phyloP scores from a whole-genome alignment of 2,113 vertebrate genomes.

The Meleagris gallopavo region DNA sequence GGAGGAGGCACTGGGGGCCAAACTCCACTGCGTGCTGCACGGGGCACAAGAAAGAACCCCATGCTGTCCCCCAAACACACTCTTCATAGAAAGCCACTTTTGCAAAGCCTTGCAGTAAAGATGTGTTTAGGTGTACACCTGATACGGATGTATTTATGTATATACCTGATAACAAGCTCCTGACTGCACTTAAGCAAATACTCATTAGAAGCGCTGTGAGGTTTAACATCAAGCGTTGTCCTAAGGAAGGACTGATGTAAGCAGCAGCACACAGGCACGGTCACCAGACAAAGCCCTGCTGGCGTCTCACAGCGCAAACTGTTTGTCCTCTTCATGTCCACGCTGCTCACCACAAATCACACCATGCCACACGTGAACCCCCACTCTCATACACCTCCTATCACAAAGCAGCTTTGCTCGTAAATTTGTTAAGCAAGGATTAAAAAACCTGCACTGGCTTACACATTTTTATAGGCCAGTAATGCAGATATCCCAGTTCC shows the following conservation, averaged over 20 bases:
- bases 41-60: no score
- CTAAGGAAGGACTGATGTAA: neutral
- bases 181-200: neutral
- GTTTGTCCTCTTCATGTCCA: neutral
- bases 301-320: neutral
- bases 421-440: neutral
- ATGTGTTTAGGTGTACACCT: neutral
- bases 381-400: neutral
- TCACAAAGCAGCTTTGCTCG: neutral
- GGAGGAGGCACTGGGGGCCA: neutral
- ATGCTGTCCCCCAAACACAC: no score
- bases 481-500: neutral
- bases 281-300: neutral
- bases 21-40: no score
- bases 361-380: neutral
- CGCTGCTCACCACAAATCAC: neutral
- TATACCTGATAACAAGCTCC: accelerated
- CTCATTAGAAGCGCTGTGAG: neutral
- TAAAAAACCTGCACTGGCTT: neutral
- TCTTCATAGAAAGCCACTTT: no score
- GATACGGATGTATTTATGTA: neutral
- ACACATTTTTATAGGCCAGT: neutral
- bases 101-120: neutral
- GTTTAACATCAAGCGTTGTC: neutral
- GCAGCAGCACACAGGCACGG: neutral